A percentile compares a stretch with the other conserved stretches of the same genome.
phyloP scores from a whole-genome alignment of 1,140 invertebrate species.

The Choristoneura fumiferana region DNA sequence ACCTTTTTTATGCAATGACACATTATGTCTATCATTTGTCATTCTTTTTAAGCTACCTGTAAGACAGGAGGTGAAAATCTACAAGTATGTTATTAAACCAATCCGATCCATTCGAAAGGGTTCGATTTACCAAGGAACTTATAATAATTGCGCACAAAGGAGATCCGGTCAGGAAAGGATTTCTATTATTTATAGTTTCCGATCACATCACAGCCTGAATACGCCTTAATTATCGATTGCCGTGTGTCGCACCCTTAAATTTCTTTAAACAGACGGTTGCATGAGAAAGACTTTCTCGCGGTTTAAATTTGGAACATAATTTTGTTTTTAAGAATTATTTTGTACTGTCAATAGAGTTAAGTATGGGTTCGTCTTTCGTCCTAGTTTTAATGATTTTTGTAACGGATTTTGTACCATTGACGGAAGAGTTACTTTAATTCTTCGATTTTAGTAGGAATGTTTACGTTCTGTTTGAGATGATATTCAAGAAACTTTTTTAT shows the following conservation, averaged over 20 bases:
- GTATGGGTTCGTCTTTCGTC: background rate
- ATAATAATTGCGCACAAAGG: conserved; percentile 70
- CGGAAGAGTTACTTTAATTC: no score
- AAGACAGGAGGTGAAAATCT: conserved; percentile 53
- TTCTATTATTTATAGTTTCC: conserved; percentile 77
- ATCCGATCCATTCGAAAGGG: conserved; percentile 69
- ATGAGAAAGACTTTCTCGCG: conserved; percentile 48
- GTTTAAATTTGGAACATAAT: conserved; percentile 25
- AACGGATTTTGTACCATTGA: no score
- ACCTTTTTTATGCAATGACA: no score
- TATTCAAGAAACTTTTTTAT: no score
- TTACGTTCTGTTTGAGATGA: no score
- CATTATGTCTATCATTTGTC: no score
- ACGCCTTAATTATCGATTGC: conserved; percentile 73
- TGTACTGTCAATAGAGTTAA: background rate
- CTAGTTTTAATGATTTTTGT: no score
- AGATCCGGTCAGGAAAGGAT: conserved; percentile 70
- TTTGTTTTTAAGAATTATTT: background rate
- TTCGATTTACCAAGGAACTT: conserved; percentile 53
- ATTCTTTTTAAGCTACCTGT: conserved; percentile 49
- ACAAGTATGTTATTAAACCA: conserved; percentile 68
- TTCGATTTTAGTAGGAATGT: no score
- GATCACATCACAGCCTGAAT: conserved; percentile 70
- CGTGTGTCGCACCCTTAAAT: conserved; percentile 59
- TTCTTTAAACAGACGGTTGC: conserved; percentile 56